These are phyloP conservation scores for Urosaurus nigricauda DNA, from an alignment of 2,797 vertebrate genomes.

Conservation along the genomic window DNA sequence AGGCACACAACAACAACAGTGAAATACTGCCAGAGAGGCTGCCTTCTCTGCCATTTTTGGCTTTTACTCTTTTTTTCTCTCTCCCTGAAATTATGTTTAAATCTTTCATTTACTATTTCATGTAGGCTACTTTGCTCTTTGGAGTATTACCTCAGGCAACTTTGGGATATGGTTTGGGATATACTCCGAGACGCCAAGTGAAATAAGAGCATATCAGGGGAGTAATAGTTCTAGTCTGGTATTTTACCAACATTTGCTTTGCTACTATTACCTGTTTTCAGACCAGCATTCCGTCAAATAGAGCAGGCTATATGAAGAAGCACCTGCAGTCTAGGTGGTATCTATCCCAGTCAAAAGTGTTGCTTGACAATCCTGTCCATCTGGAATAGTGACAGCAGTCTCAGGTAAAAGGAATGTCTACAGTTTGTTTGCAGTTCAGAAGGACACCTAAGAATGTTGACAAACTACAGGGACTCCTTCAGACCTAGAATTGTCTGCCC, in stretches of 20 bases:
- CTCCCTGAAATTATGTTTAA: background rate
- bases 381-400: background rate
- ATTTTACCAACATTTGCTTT: conserved; percentile 2
- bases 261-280: background rate
- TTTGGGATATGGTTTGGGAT: background rate
- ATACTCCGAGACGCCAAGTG: background rate
- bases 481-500: background rate
- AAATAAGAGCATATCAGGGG: background rate
- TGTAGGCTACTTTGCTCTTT: background rate
- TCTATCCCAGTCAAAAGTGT: background rate
- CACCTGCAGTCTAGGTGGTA: background rate
- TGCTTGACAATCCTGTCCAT: background rate
- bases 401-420: background rate
- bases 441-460: background rate
- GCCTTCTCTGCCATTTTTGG: background rate
- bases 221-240: background rate
- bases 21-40: background rate
- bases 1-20: no score
- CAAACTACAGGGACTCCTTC: background rate
- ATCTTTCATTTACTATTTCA: background rate
- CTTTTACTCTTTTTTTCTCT: no score
- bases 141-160: background rate
- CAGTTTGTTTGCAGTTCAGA: background rate
- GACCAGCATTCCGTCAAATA: background rate
- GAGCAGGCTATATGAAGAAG: background rate